A percentile compares a stretch with the other conserved stretches of the same genome.
Conservation (phyloP, 2,113 vertebrate genomes). For the Lathamus discolor region DNA sequence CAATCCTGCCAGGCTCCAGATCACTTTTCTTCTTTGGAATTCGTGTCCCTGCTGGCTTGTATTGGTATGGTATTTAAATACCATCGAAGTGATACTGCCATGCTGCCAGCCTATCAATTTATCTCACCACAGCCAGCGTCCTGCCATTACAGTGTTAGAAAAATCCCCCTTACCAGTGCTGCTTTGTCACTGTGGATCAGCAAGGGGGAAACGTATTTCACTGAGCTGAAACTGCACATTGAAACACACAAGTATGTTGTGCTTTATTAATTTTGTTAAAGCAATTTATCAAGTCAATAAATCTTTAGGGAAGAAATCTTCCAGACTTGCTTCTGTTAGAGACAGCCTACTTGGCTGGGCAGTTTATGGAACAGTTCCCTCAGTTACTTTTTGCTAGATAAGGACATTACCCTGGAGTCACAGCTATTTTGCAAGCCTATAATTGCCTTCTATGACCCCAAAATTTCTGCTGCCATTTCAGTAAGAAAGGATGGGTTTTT, state of each 20-base stretch:
- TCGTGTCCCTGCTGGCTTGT: background rate
- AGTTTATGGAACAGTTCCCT: background rate
- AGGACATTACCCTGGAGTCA: background rate
- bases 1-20: background rate
- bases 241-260: background rate
- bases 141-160: background rate
- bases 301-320: background rate
- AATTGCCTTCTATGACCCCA: background rate
- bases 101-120: background rate
- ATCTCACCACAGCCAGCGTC: background rate
- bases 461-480: background rate
- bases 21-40: background rate
- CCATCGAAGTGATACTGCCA: background rate
- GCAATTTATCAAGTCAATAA: background rate
- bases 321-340: background rate
- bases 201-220: background rate
- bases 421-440: background rate
- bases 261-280: background rate
- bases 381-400: background rate
- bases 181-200: background rate
- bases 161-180: background rate
- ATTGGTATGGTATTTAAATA: background rate
- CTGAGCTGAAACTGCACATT: background rate
- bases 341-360: background rate
- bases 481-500: background rate